Conservation (phyloP, 2,797 vertebrate genomes). For the Epinephelus malabaricus region DNA sequence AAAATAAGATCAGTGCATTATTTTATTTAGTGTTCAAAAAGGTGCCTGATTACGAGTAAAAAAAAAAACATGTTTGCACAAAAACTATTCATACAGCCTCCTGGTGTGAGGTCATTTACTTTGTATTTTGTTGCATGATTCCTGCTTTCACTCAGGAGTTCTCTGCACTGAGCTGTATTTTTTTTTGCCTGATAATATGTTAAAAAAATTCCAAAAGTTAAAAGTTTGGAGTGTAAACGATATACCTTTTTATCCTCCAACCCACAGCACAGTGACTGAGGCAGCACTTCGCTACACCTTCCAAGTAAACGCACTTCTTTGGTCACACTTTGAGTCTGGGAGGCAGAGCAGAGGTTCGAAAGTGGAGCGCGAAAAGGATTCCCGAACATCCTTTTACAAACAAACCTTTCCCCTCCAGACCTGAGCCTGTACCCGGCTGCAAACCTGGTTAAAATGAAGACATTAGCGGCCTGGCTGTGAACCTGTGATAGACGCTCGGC, state of each 20-base stretch:
- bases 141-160: background rate
- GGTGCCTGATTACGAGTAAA: background rate
- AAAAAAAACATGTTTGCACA: background rate
- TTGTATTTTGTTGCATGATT: constrained; percentile 9
- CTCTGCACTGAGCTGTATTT: background rate
- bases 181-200: background rate
- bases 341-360: constrained; percentile 57
- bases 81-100: background rate
- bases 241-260: constrained; percentile 27
- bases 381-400: constrained; percentile 56
- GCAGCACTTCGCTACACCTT: constrained; percentile 16
- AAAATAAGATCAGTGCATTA: background rate
- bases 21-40: background rate
- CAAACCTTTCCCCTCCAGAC: constrained; percentile 43
- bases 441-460: constrained; percentile 47
- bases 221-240: constrained; percentile 34
- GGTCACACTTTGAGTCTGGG: constrained; percentile 53
- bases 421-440: constrained; percentile 36
- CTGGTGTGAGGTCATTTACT: background rate
- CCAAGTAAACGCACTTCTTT: constrained; percentile 42
- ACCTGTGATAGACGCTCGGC: constrained; percentile 56
- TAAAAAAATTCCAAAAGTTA: constrained; percentile 16
- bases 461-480: constrained; percentile 46
- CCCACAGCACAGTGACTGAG: constrained; percentile 11
- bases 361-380: constrained; percentile 70